phyloP scores from a whole-genome alignment of 2,113 vertebrate genomes.

The human (Homo sapiens) region GRCh38 chr6:168163001-168163500 shows the following conservation, averaged over 20 bases:
- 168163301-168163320: accelerated
- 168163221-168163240: accelerated
- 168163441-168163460: accelerated
- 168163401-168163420: accelerated
- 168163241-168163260: accelerated
- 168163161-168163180: accelerated
- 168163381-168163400: accelerated
- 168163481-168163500: accelerated
- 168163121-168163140: too few relatives aligned
- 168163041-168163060: too few relatives aligned
- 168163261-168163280: background rate
- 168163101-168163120: too few relatives aligned
- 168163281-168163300: accelerated
- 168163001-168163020: too few relatives aligned
- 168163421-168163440: accelerated
- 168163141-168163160: background rate
- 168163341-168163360: background rate
- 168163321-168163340: accelerated
- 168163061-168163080: too few relatives aligned
- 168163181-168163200: accelerated
- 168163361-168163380: accelerated
- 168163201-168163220: too few relatives aligned
- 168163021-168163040: too few relatives aligned
- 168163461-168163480: accelerated
- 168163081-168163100: too few relatives aligned